Conservation (phyloP, 2,888 invertebrate species). For the Ceramica pisi region DNA sequence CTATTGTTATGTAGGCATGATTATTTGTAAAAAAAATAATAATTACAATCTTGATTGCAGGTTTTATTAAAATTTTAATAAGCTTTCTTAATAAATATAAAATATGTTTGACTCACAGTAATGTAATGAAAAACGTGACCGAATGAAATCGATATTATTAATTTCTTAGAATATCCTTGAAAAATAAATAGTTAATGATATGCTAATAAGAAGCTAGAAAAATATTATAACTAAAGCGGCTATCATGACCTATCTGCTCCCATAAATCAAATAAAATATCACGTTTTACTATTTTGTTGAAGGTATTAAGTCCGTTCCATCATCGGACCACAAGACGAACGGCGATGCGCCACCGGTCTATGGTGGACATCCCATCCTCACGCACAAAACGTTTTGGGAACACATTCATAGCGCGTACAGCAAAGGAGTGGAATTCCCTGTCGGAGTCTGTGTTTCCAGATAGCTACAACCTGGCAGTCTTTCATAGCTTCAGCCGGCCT, state of each 20-base stretch:
- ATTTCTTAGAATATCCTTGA: slow-evolving; percentile 38
- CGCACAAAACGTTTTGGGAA: no score
- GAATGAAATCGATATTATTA: not conserved
- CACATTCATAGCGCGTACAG: no score
- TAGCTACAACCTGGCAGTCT: no score
- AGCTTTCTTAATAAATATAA: not conserved
- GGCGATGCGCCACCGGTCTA: no score
- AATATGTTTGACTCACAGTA: not conserved
- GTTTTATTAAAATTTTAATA: not conserved
- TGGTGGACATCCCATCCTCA: no score
- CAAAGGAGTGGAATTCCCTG: no score
- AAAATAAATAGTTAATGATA: slow-evolving; percentile 5
- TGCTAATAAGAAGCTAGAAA: slow-evolving; percentile 19
- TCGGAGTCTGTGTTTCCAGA: no score
- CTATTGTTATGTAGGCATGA: no score
- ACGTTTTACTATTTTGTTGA: not conserved
- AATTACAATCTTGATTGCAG: not conserved
- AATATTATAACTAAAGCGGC: slow-evolving; percentile 14
- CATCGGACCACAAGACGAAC: no score
- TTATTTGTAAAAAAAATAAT: no score
- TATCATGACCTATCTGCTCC: not conserved
- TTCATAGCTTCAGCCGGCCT: no score
- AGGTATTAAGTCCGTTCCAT: no score
- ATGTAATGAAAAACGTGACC: slow-evolving; percentile 39
- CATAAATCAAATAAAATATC: slow-evolving; percentile 5